Conservation (phyloP, 64 coral and sea anemone species). For the Actinia tenebrosa region DNA sequence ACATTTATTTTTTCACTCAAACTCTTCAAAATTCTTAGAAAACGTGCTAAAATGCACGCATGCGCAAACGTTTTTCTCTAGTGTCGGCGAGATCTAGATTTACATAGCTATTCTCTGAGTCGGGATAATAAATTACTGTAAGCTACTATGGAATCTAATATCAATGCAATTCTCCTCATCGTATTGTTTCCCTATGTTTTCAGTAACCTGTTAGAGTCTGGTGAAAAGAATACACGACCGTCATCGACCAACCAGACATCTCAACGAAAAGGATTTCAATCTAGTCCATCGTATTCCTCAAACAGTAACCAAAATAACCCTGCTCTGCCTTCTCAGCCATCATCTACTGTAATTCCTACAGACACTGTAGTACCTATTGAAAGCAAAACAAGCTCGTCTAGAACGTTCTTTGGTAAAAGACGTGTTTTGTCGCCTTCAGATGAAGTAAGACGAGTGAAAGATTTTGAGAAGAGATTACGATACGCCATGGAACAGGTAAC, state of each 20-base stretch:
- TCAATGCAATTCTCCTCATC: too few species aligned
- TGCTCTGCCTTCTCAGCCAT: neutral
- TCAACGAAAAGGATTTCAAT: slow-evolving; percentile 2
- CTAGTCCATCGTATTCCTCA: neutral
- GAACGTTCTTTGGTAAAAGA: slow-evolving; percentile 5
- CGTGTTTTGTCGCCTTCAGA: slow-evolving; percentile 57
- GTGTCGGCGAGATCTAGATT: too few species aligned
- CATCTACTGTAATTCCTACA: neutral
- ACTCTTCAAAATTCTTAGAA: too few species aligned
- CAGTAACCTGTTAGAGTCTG: slow-evolving; percentile 45
- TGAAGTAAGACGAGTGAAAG: slow-evolving; percentile 67
- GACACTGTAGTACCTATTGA: neutral
- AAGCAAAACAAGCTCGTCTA: slow-evolving; percentile 25
- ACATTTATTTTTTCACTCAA: too few species aligned
- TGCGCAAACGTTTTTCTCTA: too few species aligned
- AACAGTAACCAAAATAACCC: neutral
- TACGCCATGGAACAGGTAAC: slow-evolving; percentile 81
- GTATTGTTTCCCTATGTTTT: neutral
- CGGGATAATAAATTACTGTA: too few species aligned
- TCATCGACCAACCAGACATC: neutral
- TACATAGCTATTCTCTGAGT: too few species aligned
- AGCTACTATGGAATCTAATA: too few species aligned
- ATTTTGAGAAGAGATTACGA: slow-evolving; percentile 77
- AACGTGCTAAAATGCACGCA: too few species aligned
- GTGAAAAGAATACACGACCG: neutral